Evolutionary conservation across 2,888 invertebrate species (phyloP), one percentile per base, ranked within the genome.

Genomic region (Drosophila multiciliata): DNA sequence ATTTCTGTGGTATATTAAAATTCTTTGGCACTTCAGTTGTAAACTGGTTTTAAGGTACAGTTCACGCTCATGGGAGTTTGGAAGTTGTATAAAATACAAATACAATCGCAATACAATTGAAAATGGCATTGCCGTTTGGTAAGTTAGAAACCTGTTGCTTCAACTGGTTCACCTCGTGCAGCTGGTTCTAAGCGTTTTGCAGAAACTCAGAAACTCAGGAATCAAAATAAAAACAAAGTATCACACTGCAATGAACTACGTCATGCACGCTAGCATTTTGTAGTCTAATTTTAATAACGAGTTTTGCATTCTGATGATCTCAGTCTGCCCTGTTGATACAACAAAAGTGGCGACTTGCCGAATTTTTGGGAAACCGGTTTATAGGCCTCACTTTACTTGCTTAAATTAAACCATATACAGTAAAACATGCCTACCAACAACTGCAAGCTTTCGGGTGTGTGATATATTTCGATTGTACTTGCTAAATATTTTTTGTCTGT

Each of bases 231-330:
- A 74, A 78, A 53, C 36, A 49, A 23, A 50, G 38, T 33, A 60
- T 66, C 38, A 29, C 20, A 36, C 36, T 29, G 26, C 54, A 36
- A 45, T n/a, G 33, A 5, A 40, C 40, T 45, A 64, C 61, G 53
- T 64, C 66, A 80, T 42, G 15, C 23, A 45, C 20, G 40, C 35
- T 54, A 57, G 54, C 57, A 7, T 35, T 17, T 57, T 52, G 65
- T 74, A 78, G 61, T 74, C 76, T 69, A 78, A 73, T 60, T 84
- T 82, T 68, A 68, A 76, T 78, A 85, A 85, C 82, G 49, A 82
- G 87, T 84, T 84, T 73, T 64, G 68, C 55, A 84, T 65, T 58
- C 75, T 55, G 78, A 68, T 71, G 71, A 80, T 62, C 64, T 78
- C 71, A 70, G 66, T 45, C 29, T 59, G 58, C 45, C 32, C 60